Percentiles rank a stretch among this genome's conserved stretches.
phyloP scores from a whole-genome alignment of 2,113 vertebrate species.

The Chaetorhynchus papuensis region DNA sequence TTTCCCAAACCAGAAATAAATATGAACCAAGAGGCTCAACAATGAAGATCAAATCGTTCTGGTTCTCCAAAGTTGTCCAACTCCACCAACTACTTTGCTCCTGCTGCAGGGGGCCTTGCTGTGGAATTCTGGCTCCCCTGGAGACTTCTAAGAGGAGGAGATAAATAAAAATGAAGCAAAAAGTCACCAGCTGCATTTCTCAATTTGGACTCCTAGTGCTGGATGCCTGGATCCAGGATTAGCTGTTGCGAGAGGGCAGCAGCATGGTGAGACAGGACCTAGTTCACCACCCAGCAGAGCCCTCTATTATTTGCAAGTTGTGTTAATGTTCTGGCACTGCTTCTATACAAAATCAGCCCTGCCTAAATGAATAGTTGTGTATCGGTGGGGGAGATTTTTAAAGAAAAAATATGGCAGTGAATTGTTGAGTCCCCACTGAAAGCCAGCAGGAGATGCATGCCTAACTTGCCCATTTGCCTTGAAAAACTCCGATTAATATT shows the following conservation, averaged over 20 bases:
- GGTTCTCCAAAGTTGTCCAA: background rate
- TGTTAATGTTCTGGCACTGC: background rate
- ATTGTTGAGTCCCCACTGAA: conserved; percentile 11
- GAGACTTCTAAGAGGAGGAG: background rate
- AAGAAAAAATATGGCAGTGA: conserved; percentile 11
- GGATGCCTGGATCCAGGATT: background rate
- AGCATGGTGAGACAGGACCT: background rate
- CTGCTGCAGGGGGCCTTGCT: background rate
- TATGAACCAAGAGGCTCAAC: background rate
- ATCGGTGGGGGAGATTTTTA: background rate
- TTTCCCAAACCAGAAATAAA: background rate
- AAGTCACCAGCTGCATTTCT: background rate
- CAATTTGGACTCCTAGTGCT: background rate
- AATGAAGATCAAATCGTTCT: background rate
- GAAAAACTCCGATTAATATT: background rate
- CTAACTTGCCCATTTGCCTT: background rate
- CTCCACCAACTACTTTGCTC: background rate
- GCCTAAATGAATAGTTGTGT: background rate
- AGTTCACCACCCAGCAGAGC: background rate
- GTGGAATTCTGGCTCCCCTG: background rate
- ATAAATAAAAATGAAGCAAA: conserved; percentile 7
- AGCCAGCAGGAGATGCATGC: conserved; percentile 17
- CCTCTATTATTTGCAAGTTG: background rate
- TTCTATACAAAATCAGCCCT: background rate
- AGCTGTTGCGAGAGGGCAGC: background rate